These are phyloP conservation scores for Calephelis virginiensis DNA, from an alignment of 1,140 invertebrate species.

Conservation along the genomic window DNA sequence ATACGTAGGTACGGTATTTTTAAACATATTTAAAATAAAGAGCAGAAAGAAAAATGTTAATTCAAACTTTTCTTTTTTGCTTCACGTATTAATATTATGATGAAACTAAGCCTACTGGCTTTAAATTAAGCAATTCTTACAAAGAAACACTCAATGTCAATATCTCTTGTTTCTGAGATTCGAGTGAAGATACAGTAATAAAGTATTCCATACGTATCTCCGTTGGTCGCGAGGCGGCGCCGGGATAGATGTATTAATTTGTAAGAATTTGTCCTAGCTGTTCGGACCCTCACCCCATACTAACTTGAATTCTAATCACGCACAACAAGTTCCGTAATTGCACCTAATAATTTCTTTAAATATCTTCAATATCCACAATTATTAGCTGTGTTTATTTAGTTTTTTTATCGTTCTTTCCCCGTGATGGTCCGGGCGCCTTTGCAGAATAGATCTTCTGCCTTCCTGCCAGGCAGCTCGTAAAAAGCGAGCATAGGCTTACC, in stretches of 20 bases:
- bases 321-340: conserved; percentile 75
- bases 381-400: conserved; percentile 3
- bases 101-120: too few species aligned
- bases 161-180: conserved; percentile 39
- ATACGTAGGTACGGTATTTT: too few species aligned
- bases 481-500: too few species aligned
- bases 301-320: conserved; percentile 73
- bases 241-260: conserved; percentile 76
- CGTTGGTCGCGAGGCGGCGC: conserved; percentile 46
- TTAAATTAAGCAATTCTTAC: too few species aligned
- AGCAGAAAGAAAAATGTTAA: too few species aligned
- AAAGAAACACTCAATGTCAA: conserved; percentile 36
- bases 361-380: conserved; percentile 37
- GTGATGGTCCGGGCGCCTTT: too few species aligned
- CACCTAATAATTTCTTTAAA: conserved; percentile 77
- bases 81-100: too few species aligned
- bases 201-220: conserved; percentile 69
- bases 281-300: conserved; percentile 54
- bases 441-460: too few species aligned
- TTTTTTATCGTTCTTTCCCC: not conserved
- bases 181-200: conserved; percentile 58
- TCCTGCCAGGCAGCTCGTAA: too few species aligned
- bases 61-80: too few species aligned
- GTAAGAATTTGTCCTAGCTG: conserved; percentile 74
- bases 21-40: too few species aligned